Evolutionary conservation across 2,797 vertebrate genomes (phyloP), one percentile per base, ranked within the genome.

Genomic region (Pseudocheirus occidentalis): DNA sequence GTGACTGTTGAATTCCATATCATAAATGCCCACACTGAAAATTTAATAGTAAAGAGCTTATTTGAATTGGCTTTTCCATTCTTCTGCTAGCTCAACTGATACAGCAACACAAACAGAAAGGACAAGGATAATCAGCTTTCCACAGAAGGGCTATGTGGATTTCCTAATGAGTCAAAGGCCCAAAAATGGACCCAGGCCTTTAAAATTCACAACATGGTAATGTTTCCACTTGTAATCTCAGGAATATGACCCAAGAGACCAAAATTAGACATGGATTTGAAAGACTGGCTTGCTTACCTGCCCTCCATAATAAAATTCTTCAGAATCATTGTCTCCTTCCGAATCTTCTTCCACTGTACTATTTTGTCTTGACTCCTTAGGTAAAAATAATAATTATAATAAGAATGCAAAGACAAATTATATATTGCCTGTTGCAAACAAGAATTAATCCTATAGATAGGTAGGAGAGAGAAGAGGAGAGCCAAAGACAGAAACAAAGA

Each of bases 261-360:
- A 5, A 0, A 52, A n/a, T 28, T 28, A 29, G 5, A 40, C 5
- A 73, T 7, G 9, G 81, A 13, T 29, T 0, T 21, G 13, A 29
- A 95, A 95, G 55, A 89, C 0, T 4, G 62, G 0, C 4, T n/a
- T 46, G 55, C 97, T 98, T 98, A 99, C 99, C 99, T 99, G 99
- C 96, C 99, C 99, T 97, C 99, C 99, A 95, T 99, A 99, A 98
- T 99, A 99, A 98, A 99, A 99, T 95, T 99, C 99, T 97, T 99
- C 99, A 13, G 99, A 99, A 96, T 99, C 99, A 97, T 99, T 99
- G 97, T 99, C 99, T 9, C 99, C 99, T 98, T 99, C 99, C 54
- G 99, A 99, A 98, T 99, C 99, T 96, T 99, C 99, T 97, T 99
- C 99, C 98, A 99, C 98, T 66, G 99, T 98, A 97, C 99, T 99